Evolutionary conservation across 2,113 vertebrate genomes (phyloP).

Genomic region (Arizona elegans): DNA sequence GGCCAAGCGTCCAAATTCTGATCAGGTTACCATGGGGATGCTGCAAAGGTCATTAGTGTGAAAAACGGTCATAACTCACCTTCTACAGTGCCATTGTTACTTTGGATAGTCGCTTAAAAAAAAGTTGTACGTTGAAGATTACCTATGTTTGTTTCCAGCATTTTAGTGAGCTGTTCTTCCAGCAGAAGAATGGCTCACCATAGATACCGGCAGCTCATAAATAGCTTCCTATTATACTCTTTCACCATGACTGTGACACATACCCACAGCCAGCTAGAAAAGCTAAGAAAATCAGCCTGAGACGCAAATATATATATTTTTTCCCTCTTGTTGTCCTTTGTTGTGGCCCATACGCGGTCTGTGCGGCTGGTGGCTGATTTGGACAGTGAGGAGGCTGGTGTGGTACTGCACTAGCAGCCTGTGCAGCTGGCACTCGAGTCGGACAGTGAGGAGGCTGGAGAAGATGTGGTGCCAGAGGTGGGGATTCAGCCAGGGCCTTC

Average conservation of each 20-base stretch:
- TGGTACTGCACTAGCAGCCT: too few relatives aligned
- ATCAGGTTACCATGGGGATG: background rate
- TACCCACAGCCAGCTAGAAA: background rate
- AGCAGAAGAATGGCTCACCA: background rate
- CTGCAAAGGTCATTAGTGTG: background rate
- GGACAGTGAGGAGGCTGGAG: too few relatives aligned
- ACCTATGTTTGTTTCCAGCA: background rate
- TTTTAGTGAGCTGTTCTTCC: background rate
- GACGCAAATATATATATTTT: too few relatives aligned
- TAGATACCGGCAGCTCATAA: too few relatives aligned
- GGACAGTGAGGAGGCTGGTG: too few relatives aligned
- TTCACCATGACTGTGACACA: background rate
- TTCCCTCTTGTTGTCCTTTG: too few relatives aligned
- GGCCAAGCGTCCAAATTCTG: background rate
- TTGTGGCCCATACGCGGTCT: too few relatives aligned
- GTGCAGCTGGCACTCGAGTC: too few relatives aligned
- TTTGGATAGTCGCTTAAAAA: background rate
- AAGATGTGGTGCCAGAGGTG: too few relatives aligned
- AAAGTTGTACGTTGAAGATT: background rate
- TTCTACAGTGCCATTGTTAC: background rate
- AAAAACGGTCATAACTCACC: background rate
- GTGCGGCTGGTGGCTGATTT: too few relatives aligned
- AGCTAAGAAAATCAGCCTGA: background rate
- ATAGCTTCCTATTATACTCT: background rate
- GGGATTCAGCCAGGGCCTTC: too few relatives aligned